These are phyloP conservation scores for Peromyscus leucopus DNA, from an alignment of 2,113 vertebrate genomes.

Conservation along the genomic window DNA sequence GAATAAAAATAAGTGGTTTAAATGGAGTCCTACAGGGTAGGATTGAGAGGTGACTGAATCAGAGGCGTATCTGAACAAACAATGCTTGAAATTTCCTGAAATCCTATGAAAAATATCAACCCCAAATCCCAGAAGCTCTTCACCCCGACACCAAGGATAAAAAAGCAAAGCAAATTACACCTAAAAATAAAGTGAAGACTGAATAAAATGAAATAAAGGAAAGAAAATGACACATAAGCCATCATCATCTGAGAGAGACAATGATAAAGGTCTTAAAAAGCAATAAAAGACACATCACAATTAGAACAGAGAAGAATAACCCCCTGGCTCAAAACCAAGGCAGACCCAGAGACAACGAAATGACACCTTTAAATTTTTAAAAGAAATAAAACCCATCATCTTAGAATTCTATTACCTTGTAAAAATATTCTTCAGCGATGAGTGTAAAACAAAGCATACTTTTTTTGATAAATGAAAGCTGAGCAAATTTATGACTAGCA, in stretches of 20 bases:
- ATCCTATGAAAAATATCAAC: constrained; percentile 46
- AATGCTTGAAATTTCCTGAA: neutral
- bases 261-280: neutral
- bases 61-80: constrained; percentile 52
- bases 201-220: neutral
- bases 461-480: constrained; percentile 55
- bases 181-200: neutral
- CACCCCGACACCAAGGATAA: neutral
- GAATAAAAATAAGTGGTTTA: constrained; percentile 19
- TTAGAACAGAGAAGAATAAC: neutral
- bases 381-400: constrained; percentile 50
- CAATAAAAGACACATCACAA: neutral
- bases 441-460: constrained; percentile 49
- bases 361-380: neutral
- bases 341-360: constrained; percentile 23
- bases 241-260: neutral
- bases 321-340: constrained; percentile 28
- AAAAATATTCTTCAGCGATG: constrained; percentile 65
- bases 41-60: neutral
- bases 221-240: neutral
- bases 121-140: neutral
- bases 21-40: neutral
- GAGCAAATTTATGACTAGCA: constrained; percentile 62
- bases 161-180: constrained; percentile 48
- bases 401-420: constrained; percentile 57